Base-by-base conservation (phyloP, 2,888 invertebrate genomes). In the Microctonus brassicae region DNA sequence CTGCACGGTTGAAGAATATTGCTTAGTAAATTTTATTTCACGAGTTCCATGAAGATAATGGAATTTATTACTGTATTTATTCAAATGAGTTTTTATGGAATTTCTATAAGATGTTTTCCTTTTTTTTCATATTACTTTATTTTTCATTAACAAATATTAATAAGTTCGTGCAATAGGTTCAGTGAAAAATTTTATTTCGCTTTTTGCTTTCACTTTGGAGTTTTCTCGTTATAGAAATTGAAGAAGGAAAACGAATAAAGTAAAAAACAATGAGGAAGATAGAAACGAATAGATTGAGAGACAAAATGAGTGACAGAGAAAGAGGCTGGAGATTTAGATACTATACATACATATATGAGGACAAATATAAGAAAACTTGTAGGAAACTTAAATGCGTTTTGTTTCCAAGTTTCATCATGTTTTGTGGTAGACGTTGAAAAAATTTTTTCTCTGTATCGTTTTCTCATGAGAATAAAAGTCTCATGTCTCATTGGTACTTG, bases 321-420 rank as follows among this genome's bases (percentile, higher is more conserved):
- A 33, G 52, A n/a, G n/a, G n/a, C n/a, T n/a, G n/a, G 26, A 52
- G 42, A 33, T 13, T 24, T 13, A 20, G 29, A 52, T 29, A 42
- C 20, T 42, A 17, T 20, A n/a, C n/a, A n/a, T n/a, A n/a, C n/a
- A n/a, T n/a, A n/a, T n/a, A n/a, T n/a, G n/a, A n/a, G n/a, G n/a
- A n/a, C n/a, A n/a, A n/a, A n/a, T n/a, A n/a, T n/a, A n/a, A n/a
- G 47, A n/a, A 61, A 68, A 70, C 66, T 71, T 62, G 47, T 65
- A 62, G 61, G 70, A 72, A 80, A 78, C 77, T 80, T 78, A 79
- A 78, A 80, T 76, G 73, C 69, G 71, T 80, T 78, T 78, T 76
- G 75, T 79, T 80, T 73, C 67, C 20, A 76, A 74, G 70, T 69
- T 69, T 36, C 39, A 58, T 63, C 22, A 47, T 47, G 65, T 57